These are phyloP conservation scores for Artibeus lituratus DNA, from an alignment of 2,797 vertebrate species.

Conservation along the genomic window DNA sequence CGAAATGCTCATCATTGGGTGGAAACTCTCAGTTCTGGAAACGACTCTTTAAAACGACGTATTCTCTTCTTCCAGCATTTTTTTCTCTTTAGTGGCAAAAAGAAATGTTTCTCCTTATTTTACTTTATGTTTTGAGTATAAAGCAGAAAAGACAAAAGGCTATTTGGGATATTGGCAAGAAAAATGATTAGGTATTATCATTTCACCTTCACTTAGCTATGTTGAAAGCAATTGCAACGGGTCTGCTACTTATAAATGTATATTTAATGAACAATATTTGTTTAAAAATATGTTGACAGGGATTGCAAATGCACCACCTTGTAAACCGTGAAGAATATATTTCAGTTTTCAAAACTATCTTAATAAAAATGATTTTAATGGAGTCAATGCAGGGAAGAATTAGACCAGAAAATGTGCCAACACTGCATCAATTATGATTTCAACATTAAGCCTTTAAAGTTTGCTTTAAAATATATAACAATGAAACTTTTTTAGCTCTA, in stretches of 20 bases:
- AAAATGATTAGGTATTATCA: not conserved
- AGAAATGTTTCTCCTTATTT: not conserved
- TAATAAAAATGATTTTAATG: slow-evolving; percentile 67
- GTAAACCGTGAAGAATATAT: slow-evolving; percentile 44
- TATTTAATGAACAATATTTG: slow-evolving; percentile 29
- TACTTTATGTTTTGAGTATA: slow-evolving; percentile 34
- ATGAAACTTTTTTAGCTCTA: slow-evolving; percentile 40
- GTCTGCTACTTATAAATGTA: slow-evolving; percentile 56
- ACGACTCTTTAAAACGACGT: not conserved
- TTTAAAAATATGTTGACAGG: slow-evolving; percentile 71
- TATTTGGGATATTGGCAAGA: not conserved
- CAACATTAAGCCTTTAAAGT: slow-evolving; percentile 55
- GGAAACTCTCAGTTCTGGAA: not conserved
- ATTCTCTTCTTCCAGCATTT: not conserved
- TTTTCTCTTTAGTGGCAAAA: not conserved
- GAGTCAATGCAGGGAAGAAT: slow-evolving; percentile 54
- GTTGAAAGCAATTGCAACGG: slow-evolving; percentile 28
- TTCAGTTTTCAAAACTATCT: slow-evolving; percentile 63
- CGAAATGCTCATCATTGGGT: not conserved
- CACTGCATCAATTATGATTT: slow-evolving; percentile 61
- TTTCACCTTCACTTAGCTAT: not conserved
- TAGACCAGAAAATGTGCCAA: slow-evolving; percentile 61
- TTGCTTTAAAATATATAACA: slow-evolving; percentile 51
- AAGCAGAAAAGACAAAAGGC: not conserved
- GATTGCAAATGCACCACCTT: slow-evolving; percentile 43